Percentiles rank a stretch among this genome's conserved stretches.
phyloP scores from a whole-genome alignment of 1,140 invertebrate genomes.

The Medauroidea extradentata region DNA sequence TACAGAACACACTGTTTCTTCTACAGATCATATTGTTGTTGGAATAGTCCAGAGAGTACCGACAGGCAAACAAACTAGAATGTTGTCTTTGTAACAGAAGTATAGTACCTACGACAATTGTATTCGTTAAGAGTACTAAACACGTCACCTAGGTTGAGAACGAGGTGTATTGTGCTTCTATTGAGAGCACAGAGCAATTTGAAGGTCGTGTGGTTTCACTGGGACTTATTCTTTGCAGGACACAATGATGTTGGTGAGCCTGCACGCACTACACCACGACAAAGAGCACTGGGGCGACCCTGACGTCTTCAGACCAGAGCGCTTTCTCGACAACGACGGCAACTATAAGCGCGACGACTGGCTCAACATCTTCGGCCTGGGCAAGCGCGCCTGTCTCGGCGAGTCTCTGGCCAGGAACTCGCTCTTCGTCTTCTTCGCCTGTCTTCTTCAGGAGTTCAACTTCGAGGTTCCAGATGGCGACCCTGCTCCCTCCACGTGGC shows the following conservation, averaged over 20 bases:
- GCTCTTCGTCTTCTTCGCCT: constrained; percentile 51
- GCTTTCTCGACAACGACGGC: constrained; percentile 50
- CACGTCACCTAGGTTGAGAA: too few relatives aligned
- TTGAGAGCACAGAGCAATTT: too few relatives aligned
- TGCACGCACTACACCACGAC: constrained; percentile 66
- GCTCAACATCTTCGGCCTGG: constrained; percentile 39
- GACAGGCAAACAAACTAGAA: too few relatives aligned
- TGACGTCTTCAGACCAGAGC: constrained; percentile 52
- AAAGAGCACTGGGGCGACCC: constrained; percentile 62
- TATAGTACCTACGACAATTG: too few relatives aligned
- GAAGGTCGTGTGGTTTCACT: too few relatives aligned
- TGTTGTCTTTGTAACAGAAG: too few relatives aligned
- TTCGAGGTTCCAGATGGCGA: constrained; percentile 38
- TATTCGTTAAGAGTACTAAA: too few relatives aligned
- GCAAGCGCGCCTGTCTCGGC: constrained; percentile 56
- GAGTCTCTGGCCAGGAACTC: constrained; percentile 53
- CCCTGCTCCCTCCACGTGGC: constrained; percentile 36
- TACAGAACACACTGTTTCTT: too few relatives aligned
- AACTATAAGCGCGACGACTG: constrained; percentile 44
- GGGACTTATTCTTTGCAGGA: too few relatives aligned
- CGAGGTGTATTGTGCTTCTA: too few relatives aligned
- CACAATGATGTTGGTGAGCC: constrained; percentile 61
- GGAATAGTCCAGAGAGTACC: too few relatives aligned
- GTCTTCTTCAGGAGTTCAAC: constrained; percentile 50
- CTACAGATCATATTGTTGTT: too few relatives aligned